Evolutionary conservation across 2,888 invertebrate genomes (phyloP), one percentile per base, ranked within the genome.

Genomic region (Tipula lateralis): DNA sequence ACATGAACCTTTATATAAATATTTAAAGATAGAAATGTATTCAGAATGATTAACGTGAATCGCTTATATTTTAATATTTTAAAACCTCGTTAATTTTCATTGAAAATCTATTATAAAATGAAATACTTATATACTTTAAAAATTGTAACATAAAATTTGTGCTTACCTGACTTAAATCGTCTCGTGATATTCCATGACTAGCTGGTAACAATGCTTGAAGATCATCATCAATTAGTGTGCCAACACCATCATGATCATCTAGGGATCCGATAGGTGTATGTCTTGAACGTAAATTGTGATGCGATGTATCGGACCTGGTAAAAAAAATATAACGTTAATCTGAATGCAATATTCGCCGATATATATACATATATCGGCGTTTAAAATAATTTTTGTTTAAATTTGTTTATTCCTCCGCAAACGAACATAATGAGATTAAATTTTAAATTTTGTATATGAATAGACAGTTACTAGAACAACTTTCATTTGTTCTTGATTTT

Each of bases 91-190:
- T n/a, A n/a, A n/a, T n/a, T n/a, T n/a, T n/a, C n/a, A n/a, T n/a
- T n/a, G n/a, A n/a, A n/a, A n/a, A n/a, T n/a, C n/a, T n/a, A n/a
- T n/a, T n/a, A n/a, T n/a, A n/a, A n/a, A n/a, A n/a, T n/a, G n/a
- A n/a, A n/a, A n/a, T n/a, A n/a, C n/a, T n/a, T n/a, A n/a, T n/a
- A n/a, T n/a, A n/a, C n/a, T n/a, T n/a, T n/a, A n/a, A n/a, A n/a
- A n/a, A n/a, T n/a, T n/a, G n/a, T n/a, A n/a, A n/a, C n/a, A n/a
- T n/a, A n/a, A n/a, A 36, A 36, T 2, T 36, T 30, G 5, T 30
- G 86, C 89, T 88, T 86, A 90, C 90, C 89, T 90, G 90, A 88
- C 89, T 90, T 87, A 90, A 89, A 88, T 90, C 90, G 88, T 90
- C 90, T 87, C 89, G 87, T 34, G 89, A 90, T 86, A 89, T 88